Conservation (phyloP, 2,113 vertebrate species). For the Vidua macroura region DNA sequence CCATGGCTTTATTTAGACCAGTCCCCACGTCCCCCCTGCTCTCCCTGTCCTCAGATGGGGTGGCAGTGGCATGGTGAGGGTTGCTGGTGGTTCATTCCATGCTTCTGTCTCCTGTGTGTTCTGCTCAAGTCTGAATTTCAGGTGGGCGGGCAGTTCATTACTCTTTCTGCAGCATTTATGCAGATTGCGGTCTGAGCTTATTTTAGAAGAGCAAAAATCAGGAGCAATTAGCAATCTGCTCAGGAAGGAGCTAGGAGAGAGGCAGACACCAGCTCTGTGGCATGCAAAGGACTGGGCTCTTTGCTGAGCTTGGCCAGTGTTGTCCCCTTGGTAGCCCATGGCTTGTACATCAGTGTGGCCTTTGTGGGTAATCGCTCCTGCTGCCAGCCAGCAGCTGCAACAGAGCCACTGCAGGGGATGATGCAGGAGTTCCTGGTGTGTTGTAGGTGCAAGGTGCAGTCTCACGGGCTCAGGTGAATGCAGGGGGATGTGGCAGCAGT, state of each 20-base stretch:
- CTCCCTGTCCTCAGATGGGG: rapidly evolving
- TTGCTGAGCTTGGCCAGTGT: rapidly evolving
- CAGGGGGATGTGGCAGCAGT: neutral
- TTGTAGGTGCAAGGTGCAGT: neutral
- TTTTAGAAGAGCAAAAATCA: constrained; percentile 30
- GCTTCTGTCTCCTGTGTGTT: neutral
- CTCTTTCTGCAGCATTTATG: neutral
- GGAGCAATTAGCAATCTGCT: constrained; percentile 44
- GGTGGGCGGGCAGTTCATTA: neutral
- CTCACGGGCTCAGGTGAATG: neutral
- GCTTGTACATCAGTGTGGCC: rapidly evolving
- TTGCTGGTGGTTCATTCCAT: neutral
- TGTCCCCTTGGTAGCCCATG: rapidly evolving
- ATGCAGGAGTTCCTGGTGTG: rapidly evolving
- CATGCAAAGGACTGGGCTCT: neutral
- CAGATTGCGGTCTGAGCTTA: constrained; percentile 32
- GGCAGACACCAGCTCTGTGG: neutral
- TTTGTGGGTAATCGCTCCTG: rapidly evolving
- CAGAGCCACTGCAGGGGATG: rapidly evolving
- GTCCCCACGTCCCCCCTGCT: rapidly evolving
- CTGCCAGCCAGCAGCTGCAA: neutral
- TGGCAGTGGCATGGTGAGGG: rapidly evolving
- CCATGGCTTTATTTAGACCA: neutral
- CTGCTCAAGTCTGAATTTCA: neutral
- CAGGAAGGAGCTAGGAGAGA: neutral